Evolutionary conservation across 2,113 vertebrate genomes (phyloP), one percentile per base, ranked within the genome.

Genomic region (Ictidomys tridecemlineatus): DNA sequence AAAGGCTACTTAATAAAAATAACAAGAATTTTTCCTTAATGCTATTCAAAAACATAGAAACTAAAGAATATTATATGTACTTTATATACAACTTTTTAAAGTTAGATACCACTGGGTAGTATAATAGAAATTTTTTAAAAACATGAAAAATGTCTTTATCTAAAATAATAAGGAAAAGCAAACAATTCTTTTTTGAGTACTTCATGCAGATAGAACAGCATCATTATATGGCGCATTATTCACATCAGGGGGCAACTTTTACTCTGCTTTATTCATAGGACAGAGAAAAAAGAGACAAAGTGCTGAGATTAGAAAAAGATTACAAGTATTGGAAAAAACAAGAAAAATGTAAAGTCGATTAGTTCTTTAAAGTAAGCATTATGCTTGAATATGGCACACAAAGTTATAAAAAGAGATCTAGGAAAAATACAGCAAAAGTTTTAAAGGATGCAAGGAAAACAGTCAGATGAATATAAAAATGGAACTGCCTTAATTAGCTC

Each of bases 331-430:
- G 89, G 32, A 45, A 73, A 89, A 92, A 48, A n/a, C 18, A 69
- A 84, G 63, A 67, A 63, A 95, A 85, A 91, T 28, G 11, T 30
- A 92, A 48, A 89, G 91, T 48, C 89, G 58, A 67, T 69, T 90
- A 72, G 72, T 56, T 95, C 56, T 82, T 56, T 89, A 94, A 92
- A 88, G 45, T 72, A 92, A 88, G 45, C 67, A 79, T 74, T 93
- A 58, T 63, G 89, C 76, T 85, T 89, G 16, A 78, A 82, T 72
- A 84, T 10, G 74, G 45, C 51, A 95, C 51, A 95, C 8, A 3
- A 82, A 93, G 30, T 95, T 85, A 85, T 30, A 76, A 96, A 96
- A 94, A 91, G 24, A 82, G 28, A 89, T 79, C 34, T 80, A 94
- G 18, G n/a, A 69, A 91, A 93, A 86, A 69, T n/a, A 87, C 61